A percentile compares a stretch with the other conserved stretches of the same genome.
These are phyloP conservation scores for Muntiacus muntjak DNA, from an alignment of 2,113 vertebrate species.

Conservation along the genomic window DNA sequence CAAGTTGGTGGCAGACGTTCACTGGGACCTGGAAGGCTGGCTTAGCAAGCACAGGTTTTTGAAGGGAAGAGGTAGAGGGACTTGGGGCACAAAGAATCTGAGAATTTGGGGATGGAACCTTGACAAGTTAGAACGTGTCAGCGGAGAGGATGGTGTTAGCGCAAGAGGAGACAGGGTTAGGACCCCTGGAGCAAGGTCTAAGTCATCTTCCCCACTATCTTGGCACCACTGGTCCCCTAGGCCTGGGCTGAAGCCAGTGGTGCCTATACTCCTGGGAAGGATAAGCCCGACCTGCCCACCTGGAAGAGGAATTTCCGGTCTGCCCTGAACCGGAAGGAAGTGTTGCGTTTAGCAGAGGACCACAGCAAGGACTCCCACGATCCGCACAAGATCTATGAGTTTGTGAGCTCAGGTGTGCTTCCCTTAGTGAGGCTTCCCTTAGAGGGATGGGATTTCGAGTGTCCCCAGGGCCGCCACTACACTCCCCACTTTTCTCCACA, in stretches of 20 bases:
- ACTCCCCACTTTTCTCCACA: neutral
- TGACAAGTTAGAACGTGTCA: neutral
- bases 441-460: neutral
- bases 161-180: neutral
- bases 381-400: conserved; percentile 88
- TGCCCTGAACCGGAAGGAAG: conserved; percentile 86
- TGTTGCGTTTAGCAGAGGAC: conserved; percentile 74
- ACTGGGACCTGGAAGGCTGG: neutral
- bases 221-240: neutral
- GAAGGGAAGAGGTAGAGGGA: neutral
- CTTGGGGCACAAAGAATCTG: neutral
- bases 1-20: neutral
- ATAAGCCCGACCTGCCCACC: conserved; percentile 78
- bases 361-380: conserved; percentile 82
- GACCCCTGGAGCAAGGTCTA: neutral
- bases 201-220: neutral
- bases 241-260: conserved; percentile 88
- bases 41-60: neutral
- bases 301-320: conserved; percentile 95
- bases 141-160: neutral
- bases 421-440: neutral
- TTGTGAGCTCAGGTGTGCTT: conserved; percentile 45
- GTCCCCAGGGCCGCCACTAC: too few species aligned
- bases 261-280: conserved; percentile 70
- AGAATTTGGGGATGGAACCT: neutral